Evolutionary conservation across 2,888 invertebrate genomes (phyloP).

Genomic region (Diadromus collaris): DNA sequence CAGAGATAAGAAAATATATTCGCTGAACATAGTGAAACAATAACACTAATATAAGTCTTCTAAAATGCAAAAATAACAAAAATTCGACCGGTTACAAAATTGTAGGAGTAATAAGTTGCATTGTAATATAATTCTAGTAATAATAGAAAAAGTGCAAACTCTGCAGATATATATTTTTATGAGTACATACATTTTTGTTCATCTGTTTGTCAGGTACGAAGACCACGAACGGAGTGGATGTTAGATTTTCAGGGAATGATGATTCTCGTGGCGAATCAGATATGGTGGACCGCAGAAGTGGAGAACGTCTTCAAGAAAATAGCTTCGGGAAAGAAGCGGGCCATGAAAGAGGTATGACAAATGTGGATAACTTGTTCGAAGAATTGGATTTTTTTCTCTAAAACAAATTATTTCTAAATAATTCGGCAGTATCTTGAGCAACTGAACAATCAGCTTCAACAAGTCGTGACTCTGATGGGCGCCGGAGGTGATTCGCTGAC

Average conservation of each 20-base stretch:
- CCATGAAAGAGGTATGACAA: slow-evolving; percentile 88
- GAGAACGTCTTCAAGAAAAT: slow-evolving; percentile 92
- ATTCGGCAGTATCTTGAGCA: slow-evolving; percentile 84
- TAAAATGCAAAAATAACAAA: too few relatives aligned
- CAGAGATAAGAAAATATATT: too few relatives aligned
- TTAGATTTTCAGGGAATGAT: slow-evolving; percentile 94
- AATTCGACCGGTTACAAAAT: too few relatives aligned
- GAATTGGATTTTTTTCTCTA: not conserved
- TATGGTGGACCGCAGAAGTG: slow-evolving; percentile 98
- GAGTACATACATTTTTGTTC: not conserved
- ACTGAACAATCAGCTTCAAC: slow-evolving; percentile 91
- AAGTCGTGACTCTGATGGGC: slow-evolving; percentile 84
- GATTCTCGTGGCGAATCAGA: slow-evolving; percentile 91
- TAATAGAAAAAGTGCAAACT: too few relatives aligned
- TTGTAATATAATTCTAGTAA: too few relatives aligned
- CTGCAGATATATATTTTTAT: not conserved
- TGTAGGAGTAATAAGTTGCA: too few relatives aligned
- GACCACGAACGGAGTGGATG: slow-evolving; percentile 91
- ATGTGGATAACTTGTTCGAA: not conserved
- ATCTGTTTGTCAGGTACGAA: slow-evolving; percentile 64
- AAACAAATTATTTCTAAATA: not conserved
- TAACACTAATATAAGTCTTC: too few relatives aligned
- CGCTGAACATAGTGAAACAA: too few relatives aligned
- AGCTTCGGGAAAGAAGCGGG: slow-evolving; percentile 88
- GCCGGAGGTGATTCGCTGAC: slow-evolving; percentile 80